phyloP scores from a whole-genome alignment of 2,113 vertebrate species.

The Trogon melanurus region DNA sequence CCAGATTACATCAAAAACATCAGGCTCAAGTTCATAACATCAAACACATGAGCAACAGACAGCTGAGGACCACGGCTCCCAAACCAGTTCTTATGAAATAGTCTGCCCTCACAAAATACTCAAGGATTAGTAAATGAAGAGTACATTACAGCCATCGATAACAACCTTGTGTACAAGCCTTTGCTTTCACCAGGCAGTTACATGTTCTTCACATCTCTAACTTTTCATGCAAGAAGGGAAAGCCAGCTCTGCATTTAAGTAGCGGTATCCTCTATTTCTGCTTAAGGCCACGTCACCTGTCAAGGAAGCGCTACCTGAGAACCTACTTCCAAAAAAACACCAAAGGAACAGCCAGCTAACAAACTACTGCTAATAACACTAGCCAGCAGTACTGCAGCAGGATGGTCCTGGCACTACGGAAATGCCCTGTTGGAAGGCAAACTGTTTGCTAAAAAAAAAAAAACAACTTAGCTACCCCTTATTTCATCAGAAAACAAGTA shows the following conservation, averaged over 20 bases:
- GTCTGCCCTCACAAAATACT: background rate
- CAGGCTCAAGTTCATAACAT: background rate
- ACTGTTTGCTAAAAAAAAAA: background rate
- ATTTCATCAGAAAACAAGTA: background rate
- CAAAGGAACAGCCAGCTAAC: background rate
- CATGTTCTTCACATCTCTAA: background rate
- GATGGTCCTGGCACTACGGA: background rate
- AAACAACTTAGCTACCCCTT: background rate
- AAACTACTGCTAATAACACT: background rate
- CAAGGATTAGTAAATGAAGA: background rate
- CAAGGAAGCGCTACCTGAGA: background rate
- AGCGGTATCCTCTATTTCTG: constrained; percentile 7
- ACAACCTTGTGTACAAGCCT: background rate
- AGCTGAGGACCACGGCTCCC: background rate
- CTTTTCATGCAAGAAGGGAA: constrained; percentile 3
- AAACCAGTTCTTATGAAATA: background rate
- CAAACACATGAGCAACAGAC: background rate
- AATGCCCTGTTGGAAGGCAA: background rate
- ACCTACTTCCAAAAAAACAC: background rate
- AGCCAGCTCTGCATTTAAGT: constrained; percentile 39
- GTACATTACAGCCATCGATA: background rate
- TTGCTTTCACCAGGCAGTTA: background rate
- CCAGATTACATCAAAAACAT: background rate
- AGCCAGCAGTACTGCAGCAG: background rate
- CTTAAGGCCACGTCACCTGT: constrained; percentile 1